Base-by-base conservation (phyloP, 2,113 vertebrate species). In the Odocoileus hemionus region DNA sequence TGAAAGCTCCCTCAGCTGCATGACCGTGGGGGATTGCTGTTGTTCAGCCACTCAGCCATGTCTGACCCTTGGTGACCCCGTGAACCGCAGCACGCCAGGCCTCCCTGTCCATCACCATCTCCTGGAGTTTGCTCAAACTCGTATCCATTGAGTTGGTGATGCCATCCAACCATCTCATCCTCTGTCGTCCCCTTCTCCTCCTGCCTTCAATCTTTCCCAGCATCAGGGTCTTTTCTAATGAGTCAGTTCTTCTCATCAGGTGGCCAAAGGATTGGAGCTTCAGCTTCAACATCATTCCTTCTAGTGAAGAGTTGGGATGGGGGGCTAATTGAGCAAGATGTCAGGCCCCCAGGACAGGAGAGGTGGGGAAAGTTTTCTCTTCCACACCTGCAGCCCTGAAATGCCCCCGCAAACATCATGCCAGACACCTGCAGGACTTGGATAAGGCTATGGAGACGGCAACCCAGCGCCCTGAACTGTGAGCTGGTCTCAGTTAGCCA, bases 31-130 rank as follows among this genome's bases (percentile, higher is more conserved):
- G 10, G 33, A 33, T 10, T n/a, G 33, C 17, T 10, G 8, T 1
- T 36, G 33, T 67, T 67, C 33, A 67, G 33, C 36, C 0, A 2
- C 33, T 67, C 64, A 2, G 17, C 21, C 0, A 1, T 19, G 33
- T 70, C 4, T 70, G n/a, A 70, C 64, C 8, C 64, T 36, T n/a
- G 33, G 7, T 36, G 17, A 10, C n/a, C 64, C 33, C 64, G 21
- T 1, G 17, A n/a, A 67, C n/a, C 1, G 64, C 17, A 70, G 64
- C 17, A 36, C 0, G 1, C n/a, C n/a, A 36, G 64, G n/a, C 33
- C 4, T 70, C 64, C n/a, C n/a, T 70, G 64, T 36, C n/a, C 64
- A 11, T 70, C 9, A 21, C 33, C n/a, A 36, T 19, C 8, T 36
- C 17, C 64, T 1, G 1, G 33, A 70, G n/a, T 9, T 0, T 36